Evolutionary conservation across 2,888 invertebrate species (phyloP).

Genomic region (Podotricha telesiphe): DNA sequence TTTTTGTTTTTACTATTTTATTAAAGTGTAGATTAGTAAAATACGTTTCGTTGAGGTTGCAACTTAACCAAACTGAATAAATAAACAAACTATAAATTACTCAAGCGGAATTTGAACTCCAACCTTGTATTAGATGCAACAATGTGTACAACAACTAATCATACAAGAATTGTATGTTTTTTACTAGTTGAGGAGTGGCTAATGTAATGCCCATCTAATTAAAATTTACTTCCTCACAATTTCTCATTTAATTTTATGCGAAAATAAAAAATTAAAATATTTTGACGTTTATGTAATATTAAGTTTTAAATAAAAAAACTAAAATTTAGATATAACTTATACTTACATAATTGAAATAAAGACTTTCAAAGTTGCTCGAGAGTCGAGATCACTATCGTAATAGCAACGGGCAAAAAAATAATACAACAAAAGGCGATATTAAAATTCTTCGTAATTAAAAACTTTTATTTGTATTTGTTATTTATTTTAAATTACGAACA

Average conservation of each 20-base stretch:
- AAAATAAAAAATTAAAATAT: neutral
- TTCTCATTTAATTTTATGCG: neutral
- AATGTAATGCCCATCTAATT: neutral
- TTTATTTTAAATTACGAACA: conserved; percentile 17
- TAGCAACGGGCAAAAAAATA: neutral
- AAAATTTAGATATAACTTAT: neutral
- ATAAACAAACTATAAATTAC: no score
- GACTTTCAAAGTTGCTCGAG: conserved; percentile 13
- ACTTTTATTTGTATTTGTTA: neutral
- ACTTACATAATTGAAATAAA: conserved; percentile 11
- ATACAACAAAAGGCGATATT: neutral
- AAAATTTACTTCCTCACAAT: neutral
- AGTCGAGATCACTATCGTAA: conserved; percentile 2
- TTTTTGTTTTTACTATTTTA: no score
- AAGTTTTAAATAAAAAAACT: neutral
- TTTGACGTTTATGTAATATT: conserved; percentile 1
- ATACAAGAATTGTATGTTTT: no score
- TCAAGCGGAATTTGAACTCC: no score
- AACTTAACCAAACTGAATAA: no score
- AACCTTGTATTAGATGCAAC: no score
- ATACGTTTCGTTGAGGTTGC: no score
- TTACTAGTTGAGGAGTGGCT: neutral
- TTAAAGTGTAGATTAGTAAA: no score
- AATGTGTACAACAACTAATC: no score
- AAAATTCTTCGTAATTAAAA: neutral